These are phyloP conservation scores for Sebastes oblongus DNA, from an alignment of 2,797 vertebrate species.

Conservation along the genomic window DNA sequence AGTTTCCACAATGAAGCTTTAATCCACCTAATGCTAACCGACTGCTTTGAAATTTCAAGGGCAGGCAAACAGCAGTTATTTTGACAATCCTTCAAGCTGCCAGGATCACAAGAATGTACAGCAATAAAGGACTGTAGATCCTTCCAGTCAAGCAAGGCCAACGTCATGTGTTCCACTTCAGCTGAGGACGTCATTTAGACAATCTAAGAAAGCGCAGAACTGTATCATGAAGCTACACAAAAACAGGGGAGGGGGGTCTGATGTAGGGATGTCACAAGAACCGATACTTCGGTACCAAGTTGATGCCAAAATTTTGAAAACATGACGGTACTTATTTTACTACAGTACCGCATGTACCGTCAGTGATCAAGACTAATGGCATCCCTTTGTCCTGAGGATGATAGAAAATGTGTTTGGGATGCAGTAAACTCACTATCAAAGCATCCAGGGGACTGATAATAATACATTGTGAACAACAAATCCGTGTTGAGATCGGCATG, in stretches of 20 bases:
- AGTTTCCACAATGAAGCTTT: conserved; percentile 33
- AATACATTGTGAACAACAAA: too few species aligned
- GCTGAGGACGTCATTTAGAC: neutral
- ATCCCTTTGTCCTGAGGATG: neutral
- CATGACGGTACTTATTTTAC: neutral
- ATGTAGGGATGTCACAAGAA: neutral
- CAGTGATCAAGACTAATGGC: neutral
- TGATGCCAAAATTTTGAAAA: neutral
- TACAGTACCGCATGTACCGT: neutral
- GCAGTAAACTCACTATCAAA: neutral
- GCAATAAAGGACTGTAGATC: neutral
- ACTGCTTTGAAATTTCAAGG: conserved; percentile 47
- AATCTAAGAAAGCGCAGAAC: neutral
- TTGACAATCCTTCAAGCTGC: conserved; percentile 17
- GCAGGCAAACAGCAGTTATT: conserved; percentile 23
- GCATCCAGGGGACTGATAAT: too few species aligned
- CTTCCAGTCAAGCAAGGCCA: neutral
- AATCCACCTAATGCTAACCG: conserved; percentile 23
- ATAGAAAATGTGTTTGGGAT: neutral
- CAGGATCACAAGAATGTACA: conserved; percentile 4
- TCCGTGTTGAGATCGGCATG: too few species aligned
- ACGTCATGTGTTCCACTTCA: neutral
- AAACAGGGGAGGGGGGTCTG: neutral
- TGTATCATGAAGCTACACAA: neutral
- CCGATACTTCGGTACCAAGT: neutral